Evolutionary conservation across 64 coral and sea anemone species (phyloP).

Genomic region (Montipora efflorescens): DNA sequence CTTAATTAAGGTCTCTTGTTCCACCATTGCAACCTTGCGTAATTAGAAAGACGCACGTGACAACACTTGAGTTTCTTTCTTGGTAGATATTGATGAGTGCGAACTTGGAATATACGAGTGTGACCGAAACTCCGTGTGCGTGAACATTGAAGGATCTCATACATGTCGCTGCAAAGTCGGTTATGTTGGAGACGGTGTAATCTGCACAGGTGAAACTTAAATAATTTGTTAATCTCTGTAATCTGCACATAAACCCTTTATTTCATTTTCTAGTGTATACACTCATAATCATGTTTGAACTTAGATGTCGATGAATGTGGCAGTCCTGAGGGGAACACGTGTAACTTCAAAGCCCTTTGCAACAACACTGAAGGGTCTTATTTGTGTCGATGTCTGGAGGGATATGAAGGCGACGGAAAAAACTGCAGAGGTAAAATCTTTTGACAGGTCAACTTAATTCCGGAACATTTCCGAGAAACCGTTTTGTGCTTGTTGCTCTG

Average conservation of each 20-base stretch:
- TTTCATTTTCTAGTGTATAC: neutral
- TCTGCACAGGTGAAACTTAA: neutral
- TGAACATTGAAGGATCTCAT: neutral
- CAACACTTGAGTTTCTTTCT: neutral
- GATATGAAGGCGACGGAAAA: neutral
- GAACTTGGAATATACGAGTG: neutral
- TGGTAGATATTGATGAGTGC: slow-evolving; percentile 23
- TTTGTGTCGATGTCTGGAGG: neutral
- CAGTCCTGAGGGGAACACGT: neutral
- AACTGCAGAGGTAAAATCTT: neutral
- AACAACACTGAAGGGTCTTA: slow-evolving; percentile 32
- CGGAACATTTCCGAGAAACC: no score
- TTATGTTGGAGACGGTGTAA: slow-evolving; percentile 17
- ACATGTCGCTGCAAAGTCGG: slow-evolving; percentile 5
- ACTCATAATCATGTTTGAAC: neutral
- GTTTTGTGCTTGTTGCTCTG: no score
- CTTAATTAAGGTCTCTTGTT: no score
- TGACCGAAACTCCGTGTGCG: neutral
- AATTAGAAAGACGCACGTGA: no score
- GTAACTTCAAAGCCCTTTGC: neutral
- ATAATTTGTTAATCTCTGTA: no score
- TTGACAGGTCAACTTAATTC: neutral
- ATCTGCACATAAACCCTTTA: neutral
- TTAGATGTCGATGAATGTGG: slow-evolving; percentile 65
- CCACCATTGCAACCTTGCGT: no score